Conservation (phyloP, 2,113 vertebrate species). For the Rhinoderma darwinii region DNA sequence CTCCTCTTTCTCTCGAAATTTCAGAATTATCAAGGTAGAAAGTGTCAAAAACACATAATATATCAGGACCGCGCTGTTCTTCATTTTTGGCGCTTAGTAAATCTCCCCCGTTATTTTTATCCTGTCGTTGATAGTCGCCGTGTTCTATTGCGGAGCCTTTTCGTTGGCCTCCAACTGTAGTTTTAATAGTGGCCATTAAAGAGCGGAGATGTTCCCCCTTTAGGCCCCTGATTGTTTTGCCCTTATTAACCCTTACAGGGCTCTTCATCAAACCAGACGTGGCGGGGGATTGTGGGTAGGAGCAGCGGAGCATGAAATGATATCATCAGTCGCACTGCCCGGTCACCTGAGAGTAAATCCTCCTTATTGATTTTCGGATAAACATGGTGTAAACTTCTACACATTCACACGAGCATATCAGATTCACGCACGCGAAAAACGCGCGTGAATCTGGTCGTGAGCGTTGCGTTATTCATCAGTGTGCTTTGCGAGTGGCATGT, state of each 20-base stretch:
- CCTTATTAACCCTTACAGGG: conserved; percentile 1
- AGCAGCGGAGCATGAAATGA: not conserved
- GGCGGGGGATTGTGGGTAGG: conserved; percentile 16
- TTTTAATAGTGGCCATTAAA: not conserved
- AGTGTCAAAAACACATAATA: too few relatives aligned
- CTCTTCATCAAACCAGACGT: not conserved
- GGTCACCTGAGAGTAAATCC: not conserved
- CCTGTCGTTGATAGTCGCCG: not conserved
- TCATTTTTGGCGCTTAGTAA: not conserved
- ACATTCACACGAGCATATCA: too few relatives aligned
- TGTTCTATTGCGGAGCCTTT: not conserved
- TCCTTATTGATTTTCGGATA: too few relatives aligned
- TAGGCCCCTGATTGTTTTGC: not conserved
- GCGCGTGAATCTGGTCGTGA: too few relatives aligned
- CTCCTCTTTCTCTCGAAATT: too few relatives aligned
- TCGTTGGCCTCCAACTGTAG: not conserved
- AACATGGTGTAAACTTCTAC: too few relatives aligned
- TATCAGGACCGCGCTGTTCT: too few relatives aligned
- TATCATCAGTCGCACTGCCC: not conserved
- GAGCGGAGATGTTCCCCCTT: not conserved
- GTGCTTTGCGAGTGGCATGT: too few relatives aligned
- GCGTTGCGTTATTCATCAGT: too few relatives aligned
- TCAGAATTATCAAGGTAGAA: too few relatives aligned
- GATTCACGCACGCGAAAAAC: too few relatives aligned
- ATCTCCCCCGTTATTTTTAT: not conserved